Base-by-base conservation (phyloP, 2,888 invertebrate species). In the Tipula vernalis region DNA sequence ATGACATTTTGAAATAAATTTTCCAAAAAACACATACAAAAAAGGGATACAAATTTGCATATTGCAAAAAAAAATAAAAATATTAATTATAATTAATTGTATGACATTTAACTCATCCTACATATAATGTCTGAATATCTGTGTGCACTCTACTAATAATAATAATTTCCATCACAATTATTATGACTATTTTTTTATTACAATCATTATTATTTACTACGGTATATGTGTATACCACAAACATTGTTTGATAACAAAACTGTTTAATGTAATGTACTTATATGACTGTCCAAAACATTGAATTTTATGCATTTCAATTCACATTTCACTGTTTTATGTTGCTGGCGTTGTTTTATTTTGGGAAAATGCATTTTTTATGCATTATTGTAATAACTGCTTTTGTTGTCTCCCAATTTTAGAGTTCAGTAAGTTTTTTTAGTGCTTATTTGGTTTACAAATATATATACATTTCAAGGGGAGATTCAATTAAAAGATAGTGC, bases 21-120 rank as follows among this genome's bases (percentile, higher is more conserved):
- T 71, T 71, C 71, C 51, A 51, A 51, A 13, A 51, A 15, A 51
- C 3, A 0, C 44, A 51, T 5, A 28, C 28, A 28, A 71, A 28
- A 71, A 71, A 71, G 71, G 71, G 71, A 71, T 71, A 71, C 71
- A 71, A 71, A 71, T 71, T 71, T 71, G 28, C 51, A 57, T 57
- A 15, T 57, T 57, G 51, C 51, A 15, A 57, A 57, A 57, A 51
- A 4, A 57, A 57, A 51, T 15, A 15, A 51, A 57, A 57, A 28
- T 71, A 71, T 71, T 71, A 71, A 71, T 71, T 71, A 71, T 71
- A 71, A 71, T 71, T 71, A 71, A 71, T 71, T 71, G 71, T 71
- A 71, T 71, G 71, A 71, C 71, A 71, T 71, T 71, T 71, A 71
- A 71, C 71, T 71, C 71, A 71, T 71, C 71, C 71, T 71, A 28